phyloP scores from a whole-genome alignment of 2,888 invertebrate genomes.

The Pyrrhosoma nymphula region DNA sequence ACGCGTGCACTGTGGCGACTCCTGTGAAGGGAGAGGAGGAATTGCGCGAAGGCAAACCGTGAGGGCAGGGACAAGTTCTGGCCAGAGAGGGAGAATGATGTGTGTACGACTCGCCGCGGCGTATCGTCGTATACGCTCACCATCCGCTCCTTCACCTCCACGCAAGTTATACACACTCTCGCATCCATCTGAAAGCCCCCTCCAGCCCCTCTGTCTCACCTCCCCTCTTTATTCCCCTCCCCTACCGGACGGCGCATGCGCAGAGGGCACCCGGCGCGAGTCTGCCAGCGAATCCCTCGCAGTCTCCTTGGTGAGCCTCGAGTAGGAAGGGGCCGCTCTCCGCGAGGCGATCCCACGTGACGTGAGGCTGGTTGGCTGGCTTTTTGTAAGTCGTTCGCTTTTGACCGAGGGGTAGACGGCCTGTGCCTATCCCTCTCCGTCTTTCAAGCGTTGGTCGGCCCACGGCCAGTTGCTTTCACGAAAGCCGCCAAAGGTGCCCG shows the following conservation, averaged over 20 bases:
- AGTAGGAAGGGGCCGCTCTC: neutral
- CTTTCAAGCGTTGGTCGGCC: neutral
- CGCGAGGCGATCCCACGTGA: neutral
- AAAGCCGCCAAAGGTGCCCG: neutral
- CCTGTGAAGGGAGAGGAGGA: neutral
- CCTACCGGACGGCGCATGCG: neutral
- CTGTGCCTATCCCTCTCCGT: neutral
- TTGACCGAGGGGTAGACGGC: conserved; percentile 5
- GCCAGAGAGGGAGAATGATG: neutral
- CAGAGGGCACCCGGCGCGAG: neutral
- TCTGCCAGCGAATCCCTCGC: neutral
- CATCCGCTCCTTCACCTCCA: neutral
- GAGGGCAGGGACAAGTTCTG: neutral
- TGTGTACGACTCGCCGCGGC: too few relatives aligned
- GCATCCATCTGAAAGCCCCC: neutral
- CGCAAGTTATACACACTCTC: neutral
- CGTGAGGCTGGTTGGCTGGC: neutral
- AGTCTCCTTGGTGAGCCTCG: conserved; percentile 39
- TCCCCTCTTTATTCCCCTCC: neutral
- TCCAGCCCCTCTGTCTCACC: neutral
- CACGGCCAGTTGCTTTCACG: neutral
- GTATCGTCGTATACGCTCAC: too few relatives aligned
- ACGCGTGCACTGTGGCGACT: too few relatives aligned
- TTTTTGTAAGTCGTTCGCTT: neutral
- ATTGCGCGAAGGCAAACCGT: neutral